These are phyloP conservation scores for Plectus sambesii DNA, from an alignment of 1,140 invertebrate genomes.

Conservation along the genomic window DNA sequence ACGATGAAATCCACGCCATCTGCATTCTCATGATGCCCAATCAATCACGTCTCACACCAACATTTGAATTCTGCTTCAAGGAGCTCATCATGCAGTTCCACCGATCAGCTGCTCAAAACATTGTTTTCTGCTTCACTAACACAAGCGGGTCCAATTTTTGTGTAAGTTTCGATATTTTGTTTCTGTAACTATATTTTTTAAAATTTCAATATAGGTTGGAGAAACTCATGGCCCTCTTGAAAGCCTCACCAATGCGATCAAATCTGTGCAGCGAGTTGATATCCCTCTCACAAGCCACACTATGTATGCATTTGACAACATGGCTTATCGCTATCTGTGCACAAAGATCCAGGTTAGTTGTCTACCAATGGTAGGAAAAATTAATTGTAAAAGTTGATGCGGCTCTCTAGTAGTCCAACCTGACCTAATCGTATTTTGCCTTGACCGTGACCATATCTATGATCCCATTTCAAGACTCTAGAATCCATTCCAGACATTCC, in stretches of 20 bases:
- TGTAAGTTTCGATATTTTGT: too few relatives aligned
- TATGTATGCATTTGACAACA: constrained; percentile 27
- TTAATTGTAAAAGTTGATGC: too few relatives aligned
- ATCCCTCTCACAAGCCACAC: constrained; percentile 9
- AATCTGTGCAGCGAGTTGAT: constrained; percentile 9
- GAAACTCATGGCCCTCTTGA: constrained; percentile 17
- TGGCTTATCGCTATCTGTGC: constrained; percentile 21
- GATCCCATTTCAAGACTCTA: too few relatives aligned
- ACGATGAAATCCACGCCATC: constrained; percentile 27
- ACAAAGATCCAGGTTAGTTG: too few relatives aligned
- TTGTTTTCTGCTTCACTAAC: constrained; percentile 31
- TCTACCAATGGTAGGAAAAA: too few relatives aligned
- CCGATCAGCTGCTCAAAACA: constrained; percentile 23
- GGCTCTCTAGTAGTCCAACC: too few relatives aligned
- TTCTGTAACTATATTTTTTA: too few relatives aligned
- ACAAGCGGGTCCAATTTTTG: constrained; percentile 23
- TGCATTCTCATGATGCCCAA: constrained; percentile 37
- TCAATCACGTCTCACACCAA: constrained; percentile 14
- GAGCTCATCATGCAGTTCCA: constrained; percentile 27
- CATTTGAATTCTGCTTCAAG: constrained; percentile 37
- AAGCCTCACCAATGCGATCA: neutral
- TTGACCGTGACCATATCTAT: too few relatives aligned
- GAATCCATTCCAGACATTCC: too few relatives aligned
- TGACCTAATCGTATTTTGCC: too few relatives aligned
- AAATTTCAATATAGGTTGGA: too few relatives aligned